Evolutionary conservation across 2,797 vertebrate genomes (phyloP).

Genomic region (Rhinophrynus dorsalis): DNA sequence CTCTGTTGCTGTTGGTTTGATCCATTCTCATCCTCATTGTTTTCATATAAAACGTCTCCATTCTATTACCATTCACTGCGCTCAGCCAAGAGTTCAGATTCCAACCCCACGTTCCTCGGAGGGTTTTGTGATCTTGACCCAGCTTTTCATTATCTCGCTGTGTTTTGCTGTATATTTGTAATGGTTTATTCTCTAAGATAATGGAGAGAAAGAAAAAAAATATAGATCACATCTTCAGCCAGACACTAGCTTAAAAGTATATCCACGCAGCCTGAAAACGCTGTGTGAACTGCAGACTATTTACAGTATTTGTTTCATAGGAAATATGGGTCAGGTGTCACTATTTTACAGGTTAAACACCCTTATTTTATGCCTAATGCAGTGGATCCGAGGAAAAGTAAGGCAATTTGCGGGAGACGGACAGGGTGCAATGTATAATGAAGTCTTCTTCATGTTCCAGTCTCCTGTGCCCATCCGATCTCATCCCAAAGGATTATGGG

Average conservation of each 20-base stretch:
- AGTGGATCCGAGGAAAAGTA: not conserved
- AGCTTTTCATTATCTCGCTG: slow-evolving; percentile 40
- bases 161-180: slow-evolving; percentile 40
- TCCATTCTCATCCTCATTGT: too few species aligned
- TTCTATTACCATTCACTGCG: slow-evolving; percentile 37
- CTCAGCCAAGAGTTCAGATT: slow-evolving; percentile 17
- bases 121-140: slow-evolving; percentile 38
- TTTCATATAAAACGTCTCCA: too few species aligned
- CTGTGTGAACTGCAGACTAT: not conserved
- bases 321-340: slow-evolving; percentile 29
- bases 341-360: slow-evolving; percentile 44
- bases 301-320: not conserved
- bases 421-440: too few species aligned
- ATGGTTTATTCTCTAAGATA: slow-evolving; percentile 32
- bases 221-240: not conserved
- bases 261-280: not conserved
- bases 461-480: too few species aligned
- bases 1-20: too few species aligned
- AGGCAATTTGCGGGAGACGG: not conserved
- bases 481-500: too few species aligned
- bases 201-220: slow-evolving; percentile 23
- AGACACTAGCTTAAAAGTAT: slow-evolving; percentile 12
- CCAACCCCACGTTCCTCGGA: slow-evolving; percentile 18
- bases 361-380: slow-evolving; percentile 31
- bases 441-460: not conserved